A percentile compares a stretch with the other conserved stretches of the same genome.
These are phyloP conservation scores for Elephas maximus DNA, from an alignment of 2,113 vertebrate species.

Conservation along the genomic window DNA sequence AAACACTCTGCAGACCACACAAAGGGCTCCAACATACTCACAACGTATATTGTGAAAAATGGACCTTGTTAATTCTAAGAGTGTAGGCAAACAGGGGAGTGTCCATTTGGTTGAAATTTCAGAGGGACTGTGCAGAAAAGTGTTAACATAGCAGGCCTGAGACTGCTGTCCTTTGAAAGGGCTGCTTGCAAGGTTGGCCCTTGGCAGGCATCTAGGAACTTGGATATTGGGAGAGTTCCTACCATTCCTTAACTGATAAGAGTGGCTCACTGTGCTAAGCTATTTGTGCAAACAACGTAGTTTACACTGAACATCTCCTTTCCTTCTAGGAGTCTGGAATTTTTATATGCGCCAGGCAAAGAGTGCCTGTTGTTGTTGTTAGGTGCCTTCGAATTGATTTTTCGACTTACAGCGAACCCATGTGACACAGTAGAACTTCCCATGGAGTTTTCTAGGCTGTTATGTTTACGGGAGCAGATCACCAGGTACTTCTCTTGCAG, in stretches of 20 bases:
- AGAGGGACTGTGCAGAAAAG: background rate
- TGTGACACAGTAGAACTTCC: too few species aligned
- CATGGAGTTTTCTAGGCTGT: too few species aligned
- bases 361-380: too few species aligned
- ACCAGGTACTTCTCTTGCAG: too few species aligned
- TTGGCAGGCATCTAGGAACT: background rate
- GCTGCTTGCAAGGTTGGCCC: background rate
- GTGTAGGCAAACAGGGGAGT: background rate
- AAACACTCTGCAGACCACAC: fast-evolving
- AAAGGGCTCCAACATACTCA: background rate
- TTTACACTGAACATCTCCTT: background rate
- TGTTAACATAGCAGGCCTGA: background rate
- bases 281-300: background rate
- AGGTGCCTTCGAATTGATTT: too few species aligned
- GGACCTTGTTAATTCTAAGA: background rate
- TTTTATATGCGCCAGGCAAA: background rate
- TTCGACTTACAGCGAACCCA: too few species aligned
- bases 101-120: background rate
- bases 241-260: background rate
- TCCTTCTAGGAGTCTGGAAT: background rate
- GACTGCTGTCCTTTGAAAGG: background rate
- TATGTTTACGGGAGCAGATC: too few species aligned
- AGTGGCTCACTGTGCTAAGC: background rate
- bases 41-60: background rate
- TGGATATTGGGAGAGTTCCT: background rate